Percentiles rank a stretch among this genome's conserved stretches.
Conservation (phyloP, 2,888 invertebrate genomes). For the Trimorus sp. region DNA sequence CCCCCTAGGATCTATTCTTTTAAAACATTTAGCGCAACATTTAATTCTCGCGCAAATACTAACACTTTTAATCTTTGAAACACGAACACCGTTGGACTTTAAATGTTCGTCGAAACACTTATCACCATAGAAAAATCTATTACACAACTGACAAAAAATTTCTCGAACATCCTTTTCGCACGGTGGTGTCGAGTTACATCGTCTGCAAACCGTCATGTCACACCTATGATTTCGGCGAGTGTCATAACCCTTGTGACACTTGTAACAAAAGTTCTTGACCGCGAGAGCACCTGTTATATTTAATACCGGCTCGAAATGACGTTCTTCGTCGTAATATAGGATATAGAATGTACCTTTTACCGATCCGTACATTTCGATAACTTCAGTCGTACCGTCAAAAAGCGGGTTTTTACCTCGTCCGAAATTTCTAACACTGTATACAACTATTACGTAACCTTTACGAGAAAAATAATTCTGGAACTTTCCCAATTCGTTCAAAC, state of each 20-base stretch:
- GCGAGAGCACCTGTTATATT: background rate
- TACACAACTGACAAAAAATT: no score
- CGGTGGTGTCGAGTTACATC: no score
- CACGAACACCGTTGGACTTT: background rate
- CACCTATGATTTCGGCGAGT: no score
- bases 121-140: no score
- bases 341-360: constrained; percentile 1
- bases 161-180: no score
- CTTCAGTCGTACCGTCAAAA: background rate
- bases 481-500: background rate
- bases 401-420: background rate
- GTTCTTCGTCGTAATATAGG: constrained; percentile 2
- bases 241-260: background rate
- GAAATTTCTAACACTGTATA: background rate
- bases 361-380: background rate
- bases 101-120: background rate
- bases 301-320: constrained; percentile 2
- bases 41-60: background rate
- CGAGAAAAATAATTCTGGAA: background rate
- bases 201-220: no score
- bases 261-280: background rate
- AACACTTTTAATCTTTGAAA: background rate
- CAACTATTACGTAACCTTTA: background rate
- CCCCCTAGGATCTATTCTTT: background rate
- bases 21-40: background rate